These are phyloP conservation scores for Botia kubotai DNA, from an alignment of 2,797 vertebrate genomes.

Conservation along the genomic window DNA sequence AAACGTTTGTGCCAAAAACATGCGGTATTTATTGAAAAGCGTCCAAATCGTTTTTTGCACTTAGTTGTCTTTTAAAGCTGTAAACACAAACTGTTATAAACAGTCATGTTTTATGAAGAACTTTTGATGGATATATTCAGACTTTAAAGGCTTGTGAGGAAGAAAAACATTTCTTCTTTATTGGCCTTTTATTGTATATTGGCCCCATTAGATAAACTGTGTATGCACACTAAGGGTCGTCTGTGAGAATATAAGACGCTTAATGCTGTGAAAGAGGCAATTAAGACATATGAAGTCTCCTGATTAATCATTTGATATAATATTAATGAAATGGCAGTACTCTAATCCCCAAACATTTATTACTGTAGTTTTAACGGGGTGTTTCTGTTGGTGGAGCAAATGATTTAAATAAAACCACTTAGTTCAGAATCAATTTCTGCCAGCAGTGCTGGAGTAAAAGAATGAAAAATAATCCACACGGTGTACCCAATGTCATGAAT, in stretches of 20 bases:
- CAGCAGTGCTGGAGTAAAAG: conserved; percentile 20
- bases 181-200: neutral
- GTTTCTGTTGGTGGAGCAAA: conserved; percentile 33
- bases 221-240: neutral
- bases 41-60: neutral
- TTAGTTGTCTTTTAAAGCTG: neutral
- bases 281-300: conserved; percentile 13
- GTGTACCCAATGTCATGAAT: conserved; percentile 41
- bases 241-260: neutral
- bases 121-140: neutral
- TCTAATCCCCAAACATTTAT: conserved; percentile 42
- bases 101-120: neutral
- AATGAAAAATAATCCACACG: conserved; percentile 42
- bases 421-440: conserved; percentile 30
- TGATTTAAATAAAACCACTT: conserved; percentile 31
- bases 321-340: neutral
- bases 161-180: neutral
- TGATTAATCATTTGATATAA: conserved; percentile 15
- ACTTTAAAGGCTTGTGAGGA: neutral
- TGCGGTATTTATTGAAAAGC: too few relatives aligned
- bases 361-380: conserved; percentile 32
- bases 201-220: neutral
- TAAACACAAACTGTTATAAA: neutral
- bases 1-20: too few relatives aligned
- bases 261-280: conserved; percentile 11